A percentile compares a stretch with the other conserved stretches of the same genome.
phyloP scores from a whole-genome alignment of 35 echinoderm and acorn worm species.

The Eucidaris tribuloides region DNA sequence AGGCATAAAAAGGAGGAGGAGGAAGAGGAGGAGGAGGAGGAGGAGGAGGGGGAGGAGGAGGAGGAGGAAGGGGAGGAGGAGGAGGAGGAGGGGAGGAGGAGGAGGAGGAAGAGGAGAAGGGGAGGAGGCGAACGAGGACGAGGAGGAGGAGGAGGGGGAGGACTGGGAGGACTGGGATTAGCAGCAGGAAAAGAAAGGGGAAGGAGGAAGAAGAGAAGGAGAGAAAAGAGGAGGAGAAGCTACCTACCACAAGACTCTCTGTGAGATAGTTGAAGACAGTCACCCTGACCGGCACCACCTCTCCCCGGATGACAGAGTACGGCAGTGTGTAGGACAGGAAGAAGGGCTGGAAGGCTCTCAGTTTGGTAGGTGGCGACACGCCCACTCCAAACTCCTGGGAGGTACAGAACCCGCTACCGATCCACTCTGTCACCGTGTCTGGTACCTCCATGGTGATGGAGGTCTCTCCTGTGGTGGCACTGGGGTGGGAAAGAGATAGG shows the following conservation, averaged over 20 bases:
- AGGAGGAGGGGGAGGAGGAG: too few relatives aligned
- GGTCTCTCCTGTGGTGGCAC: constrained; percentile 24
- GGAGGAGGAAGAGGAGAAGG: too few relatives aligned
- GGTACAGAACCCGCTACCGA: constrained; percentile 88
- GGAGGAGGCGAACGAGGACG: too few relatives aligned
- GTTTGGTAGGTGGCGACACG: constrained; percentile 52
- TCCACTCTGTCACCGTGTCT: constrained; percentile 93
- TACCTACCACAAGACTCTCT: constrained; percentile 74
- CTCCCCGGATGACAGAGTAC: constrained; percentile 92
- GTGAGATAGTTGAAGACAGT: constrained; percentile 92
- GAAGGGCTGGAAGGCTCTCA: constrained; percentile 90
- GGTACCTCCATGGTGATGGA: constrained; percentile 67
- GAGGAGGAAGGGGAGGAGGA: too few relatives aligned
- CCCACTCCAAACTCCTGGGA: constrained; percentile 70
- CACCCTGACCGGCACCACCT: constrained; percentile 68
- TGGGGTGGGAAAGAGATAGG: too few relatives aligned
- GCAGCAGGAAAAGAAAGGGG: too few relatives aligned
- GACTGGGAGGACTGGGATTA: too few relatives aligned
- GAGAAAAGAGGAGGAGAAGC: not conserved
- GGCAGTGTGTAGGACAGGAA: constrained; percentile 89
- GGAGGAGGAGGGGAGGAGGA: too few relatives aligned
- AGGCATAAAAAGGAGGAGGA: too few relatives aligned
- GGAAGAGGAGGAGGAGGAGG: too few relatives aligned
- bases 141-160: too few relatives aligned
- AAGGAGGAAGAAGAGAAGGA: too few relatives aligned